phyloP scores from a whole-genome alignment of 37 sponge, comb jelly and placozoan species.

The Mnemiopsis leidyi region DNA sequence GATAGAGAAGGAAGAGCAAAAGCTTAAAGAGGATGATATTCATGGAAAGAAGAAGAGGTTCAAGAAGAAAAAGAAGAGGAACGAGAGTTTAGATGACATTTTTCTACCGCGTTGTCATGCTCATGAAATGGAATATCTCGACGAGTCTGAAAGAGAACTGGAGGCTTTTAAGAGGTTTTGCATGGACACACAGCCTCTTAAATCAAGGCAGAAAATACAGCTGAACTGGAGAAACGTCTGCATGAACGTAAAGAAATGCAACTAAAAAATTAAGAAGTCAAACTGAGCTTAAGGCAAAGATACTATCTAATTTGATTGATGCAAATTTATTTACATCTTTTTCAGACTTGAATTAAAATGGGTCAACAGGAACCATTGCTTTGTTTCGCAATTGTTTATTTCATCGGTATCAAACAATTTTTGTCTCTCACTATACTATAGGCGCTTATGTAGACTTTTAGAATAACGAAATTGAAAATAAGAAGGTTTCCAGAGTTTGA shows the following conservation, averaged over 20 bases:
- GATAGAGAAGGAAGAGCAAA: background rate
- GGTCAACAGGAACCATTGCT: too few relatives aligned
- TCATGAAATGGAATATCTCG: slow-evolving; percentile 53
- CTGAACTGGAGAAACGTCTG: slow-evolving; percentile 44
- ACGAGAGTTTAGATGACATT: slow-evolving; percentile 64
- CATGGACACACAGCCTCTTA: slow-evolving; percentile 60
- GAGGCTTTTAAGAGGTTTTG: slow-evolving; percentile 62
- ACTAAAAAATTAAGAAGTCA: too few relatives aligned
- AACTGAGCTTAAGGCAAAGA: too few relatives aligned
- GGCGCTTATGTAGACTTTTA: too few relatives aligned
- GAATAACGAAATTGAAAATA: too few relatives aligned
- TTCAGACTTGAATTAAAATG: too few relatives aligned
- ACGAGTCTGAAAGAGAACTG: slow-evolving; percentile 42
- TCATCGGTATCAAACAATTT: too few relatives aligned
- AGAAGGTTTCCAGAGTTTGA: too few relatives aligned
- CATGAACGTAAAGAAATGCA: slow-evolving; percentile 31
- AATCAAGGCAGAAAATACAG: slow-evolving; percentile 44
- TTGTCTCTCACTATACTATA: too few relatives aligned
- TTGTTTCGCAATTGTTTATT: too few relatives aligned
- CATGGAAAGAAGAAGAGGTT: slow-evolving; percentile 53
- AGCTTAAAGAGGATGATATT: background rate
- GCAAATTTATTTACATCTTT: too few relatives aligned
- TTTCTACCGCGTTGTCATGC: background rate
- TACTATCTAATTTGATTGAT: too few relatives aligned
- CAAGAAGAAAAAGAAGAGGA: slow-evolving; percentile 66